Base-by-base conservation (phyloP, 2,797 vertebrate species). In the Pyrocephalus nanus region DNA sequence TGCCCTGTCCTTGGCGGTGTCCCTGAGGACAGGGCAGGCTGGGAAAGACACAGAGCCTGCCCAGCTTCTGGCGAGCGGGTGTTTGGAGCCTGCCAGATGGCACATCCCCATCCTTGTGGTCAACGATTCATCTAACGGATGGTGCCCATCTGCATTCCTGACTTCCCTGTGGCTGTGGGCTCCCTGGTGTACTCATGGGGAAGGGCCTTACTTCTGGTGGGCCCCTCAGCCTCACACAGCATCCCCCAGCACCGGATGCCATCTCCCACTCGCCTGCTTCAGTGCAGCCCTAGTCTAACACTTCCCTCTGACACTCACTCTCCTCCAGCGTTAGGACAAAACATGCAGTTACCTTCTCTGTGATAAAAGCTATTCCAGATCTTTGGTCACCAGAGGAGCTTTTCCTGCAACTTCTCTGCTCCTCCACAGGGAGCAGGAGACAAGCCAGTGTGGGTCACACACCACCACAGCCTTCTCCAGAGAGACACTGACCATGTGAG, bases 161-260 rank as follows among this genome's bases (percentile, higher is more conserved):
- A 40, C 27, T 6, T 66, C 23, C 42, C 29, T 0, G 0, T 0
- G 3, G 61, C 40, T 1, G 0, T 13, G 60, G 36, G 60, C 61
- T 70, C 61, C 30, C 61, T 38, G 60, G 14, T 4, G 40, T 9
- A 7, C 40, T n/a, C 8, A 11, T 0, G 11, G 60, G 34, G 8
- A 55, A 47, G 20, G 42, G 8, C 18, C 36, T 43, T n/a, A 27
- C 21, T 27, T 21, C 26, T 50, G 66, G 75, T 29, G 43, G 65
- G 61, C 47, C 47, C 16, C 42, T 27, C 57, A 20, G 23, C 21
- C 32, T 34, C 57, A 57, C 1, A 0, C 4, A 26, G 48, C 1
- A 1, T 8, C 22, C 61, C 42, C n/a, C 40, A 38, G 60, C 58
- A 19, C 55, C 8, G 1, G 30, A 18, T 43, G 53, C 13, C 8